phyloP scores from a whole-genome alignment of 2,797 vertebrate species.

The Sparus aurata region DNA sequence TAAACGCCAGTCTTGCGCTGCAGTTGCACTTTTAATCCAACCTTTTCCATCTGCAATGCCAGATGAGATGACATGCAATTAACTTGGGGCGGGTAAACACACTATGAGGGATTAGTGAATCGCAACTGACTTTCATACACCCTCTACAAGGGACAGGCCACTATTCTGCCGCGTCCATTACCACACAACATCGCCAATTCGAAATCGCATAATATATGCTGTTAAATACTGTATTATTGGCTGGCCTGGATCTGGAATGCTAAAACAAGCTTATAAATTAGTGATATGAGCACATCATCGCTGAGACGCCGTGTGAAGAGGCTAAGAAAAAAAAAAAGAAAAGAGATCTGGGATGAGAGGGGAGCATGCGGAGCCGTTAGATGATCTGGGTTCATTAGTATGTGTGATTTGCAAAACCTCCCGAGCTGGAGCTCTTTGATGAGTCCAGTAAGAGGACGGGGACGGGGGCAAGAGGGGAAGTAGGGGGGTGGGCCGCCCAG shows the following conservation, averaged over 20 bases:
- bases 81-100: conserved; percentile 66
- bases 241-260: conserved; percentile 57
- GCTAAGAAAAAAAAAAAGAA: conserved; percentile 5
- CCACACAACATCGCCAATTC: conserved; percentile 51
- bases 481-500: neutral
- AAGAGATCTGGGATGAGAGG: conserved; percentile 19
- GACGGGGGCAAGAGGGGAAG: neutral
- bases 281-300: conserved; percentile 57
- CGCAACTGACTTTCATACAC: conserved; percentile 63
- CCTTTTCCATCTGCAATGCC: conserved; percentile 74
- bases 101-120: conserved; percentile 70
- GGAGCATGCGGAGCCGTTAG: neutral
- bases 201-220: conserved; percentile 61
- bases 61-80: conserved; percentile 75
- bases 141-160: conserved; percentile 43
- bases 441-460: conserved; percentile 41
- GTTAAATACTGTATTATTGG: conserved; percentile 73
- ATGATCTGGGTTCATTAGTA: conserved; percentile 46
- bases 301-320: conserved; percentile 35
- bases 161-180: conserved; percentile 49
- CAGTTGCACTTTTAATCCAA: conserved; percentile 73
- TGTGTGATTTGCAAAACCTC: conserved; percentile 47
- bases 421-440: conserved; percentile 66
- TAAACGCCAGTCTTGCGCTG: conserved; percentile 55
- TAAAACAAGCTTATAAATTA: conserved; percentile 75